These are phyloP conservation scores for Chrysomela aeneicollis DNA, from an alignment of 2,888 invertebrate species.

Conservation along the genomic window DNA sequence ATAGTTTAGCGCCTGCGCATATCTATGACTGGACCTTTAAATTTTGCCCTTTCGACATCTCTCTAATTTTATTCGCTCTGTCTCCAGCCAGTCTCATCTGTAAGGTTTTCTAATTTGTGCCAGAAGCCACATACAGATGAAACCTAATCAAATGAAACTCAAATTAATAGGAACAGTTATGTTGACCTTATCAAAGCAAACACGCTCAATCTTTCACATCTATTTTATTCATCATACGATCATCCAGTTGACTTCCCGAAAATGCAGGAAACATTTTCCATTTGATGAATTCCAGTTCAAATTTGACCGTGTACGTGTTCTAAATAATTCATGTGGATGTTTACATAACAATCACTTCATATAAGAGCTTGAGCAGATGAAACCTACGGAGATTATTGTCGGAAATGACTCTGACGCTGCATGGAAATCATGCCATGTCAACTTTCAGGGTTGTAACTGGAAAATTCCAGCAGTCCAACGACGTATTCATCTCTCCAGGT, in stretches of 20 bases:
- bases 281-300: conserved; percentile 15
- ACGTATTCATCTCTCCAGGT: too few species aligned
- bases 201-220: too few species aligned
- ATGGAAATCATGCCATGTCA: conserved; percentile 20
- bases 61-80: too few species aligned
- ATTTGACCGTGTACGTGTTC: conserved; percentile 13
- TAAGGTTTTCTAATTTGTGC: too few species aligned
- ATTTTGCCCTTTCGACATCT: too few species aligned
- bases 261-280: conserved; percentile 12
- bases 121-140: too few species aligned
- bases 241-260: not conserved
- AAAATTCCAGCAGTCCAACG: not conserved
- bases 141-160: too few species aligned
- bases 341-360: conserved; percentile 18
- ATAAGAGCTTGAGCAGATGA: conserved; percentile 11
- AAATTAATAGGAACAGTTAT: too few species aligned
- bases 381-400: conserved; percentile 17
- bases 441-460: not conserved
- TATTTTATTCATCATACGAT: not conserved
- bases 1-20: too few species aligned
- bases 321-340: conserved; percentile 21
- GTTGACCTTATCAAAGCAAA: too few species aligned
- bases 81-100: too few species aligned
- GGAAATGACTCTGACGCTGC: conserved; percentile 18
- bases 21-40: too few species aligned